Evolutionary conservation across 2,888 invertebrate species (phyloP), one percentile per base, ranked within the genome.

Genomic region (Lasioglossum oenotherae): DNA sequence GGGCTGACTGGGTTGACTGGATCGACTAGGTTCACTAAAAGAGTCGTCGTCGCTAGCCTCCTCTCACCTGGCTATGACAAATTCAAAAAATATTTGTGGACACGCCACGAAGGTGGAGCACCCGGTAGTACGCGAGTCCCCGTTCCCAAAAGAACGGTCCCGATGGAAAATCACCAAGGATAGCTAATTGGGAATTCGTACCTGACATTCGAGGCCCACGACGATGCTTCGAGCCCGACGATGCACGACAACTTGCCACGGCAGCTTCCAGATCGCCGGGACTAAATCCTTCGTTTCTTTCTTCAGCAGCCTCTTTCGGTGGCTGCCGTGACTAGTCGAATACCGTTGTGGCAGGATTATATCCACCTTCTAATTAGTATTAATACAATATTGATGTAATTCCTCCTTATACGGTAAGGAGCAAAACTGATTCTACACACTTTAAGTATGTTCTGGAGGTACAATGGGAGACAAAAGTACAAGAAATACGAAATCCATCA

Each of bases 21-120:
- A 27, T 60, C 60, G 27, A 60, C 38, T 16, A 19, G 19, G 3
- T 4, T 6, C 4, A 23, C 38, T 85, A 76, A 86, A 83, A 85
- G 84, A 79, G 75, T 78, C 67, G 74, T 44, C 80, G 57, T 19
- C 38, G 16, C 38, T 14, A 1, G 23, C 4, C 73, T 78, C 80
- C 88, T 89, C 91, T 92, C 93, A 93, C 93, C 94, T 93, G 93
- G 90, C 92, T 94, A 93, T 93, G 93, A 94, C 94, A 93, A 94
- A 94, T 94, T 93, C 91, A 85, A 77, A 88, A 92, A 89, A 92
- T 89, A 90, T 91, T 92, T 91, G 89, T 88, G 83, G 91, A 87
- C 83, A 76, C 78, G 84, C 84, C 88, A 71, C 83, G 88, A 78
- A 88, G 82, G 87, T 84, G 82, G 88, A 82, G 78, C 67, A 67